Base-by-base conservation (phyloP, 2,797 vertebrate genomes). In the Trachurus trachurus region DNA sequence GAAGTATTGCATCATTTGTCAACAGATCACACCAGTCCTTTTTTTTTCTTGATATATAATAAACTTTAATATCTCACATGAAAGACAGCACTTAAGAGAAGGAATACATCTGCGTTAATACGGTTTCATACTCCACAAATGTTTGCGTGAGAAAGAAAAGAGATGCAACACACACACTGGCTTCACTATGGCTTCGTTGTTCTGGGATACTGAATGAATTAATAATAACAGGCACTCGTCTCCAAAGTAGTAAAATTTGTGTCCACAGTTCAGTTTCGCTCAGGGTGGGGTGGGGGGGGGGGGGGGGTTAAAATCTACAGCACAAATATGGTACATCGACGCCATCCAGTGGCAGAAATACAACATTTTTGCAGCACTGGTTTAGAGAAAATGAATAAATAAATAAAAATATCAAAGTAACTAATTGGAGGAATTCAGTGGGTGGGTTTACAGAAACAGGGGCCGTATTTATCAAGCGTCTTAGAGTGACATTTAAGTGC, bases 51-150 rank as follows among this genome's bases (percentile, higher is more conserved):
- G 39, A 77, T 83, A 52, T 78, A 66, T 82, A 84, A 66, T 82
- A 84, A 83, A 89, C 63, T 88, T 90, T 88, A 86, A 84, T 91
- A 73, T 82, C 26, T 79, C 45, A 81, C 68, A 76, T 69, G 54
- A 81, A 80, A 82, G 72, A 84, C 73, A 85, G 54, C 50, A 84
- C 66, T 77, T 81, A 29, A 81, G 42, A 75, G 49, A 74, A 39
- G 73, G 49, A 74, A 84, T 69, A 90, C 79, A 88, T 52, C 53
- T 74, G 50, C 7, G 26, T 45, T 81, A 71, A 71, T 69, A 74
- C 76, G 74, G 22, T 47, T 40, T 72, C 59, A 73, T 52, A 82
- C 34, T 68, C 9, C 53, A 82, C 50, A 60, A 49, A 50, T 13
- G 45, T 71, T 65, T 64, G 39, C 61, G 74, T 60, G n/a, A 34